Percentiles rank a stretch among this genome's conserved stretches.
These are phyloP conservation scores for Huso huso DNA, from an alignment of 2,797 vertebrate species.

Conservation along the genomic window DNA sequence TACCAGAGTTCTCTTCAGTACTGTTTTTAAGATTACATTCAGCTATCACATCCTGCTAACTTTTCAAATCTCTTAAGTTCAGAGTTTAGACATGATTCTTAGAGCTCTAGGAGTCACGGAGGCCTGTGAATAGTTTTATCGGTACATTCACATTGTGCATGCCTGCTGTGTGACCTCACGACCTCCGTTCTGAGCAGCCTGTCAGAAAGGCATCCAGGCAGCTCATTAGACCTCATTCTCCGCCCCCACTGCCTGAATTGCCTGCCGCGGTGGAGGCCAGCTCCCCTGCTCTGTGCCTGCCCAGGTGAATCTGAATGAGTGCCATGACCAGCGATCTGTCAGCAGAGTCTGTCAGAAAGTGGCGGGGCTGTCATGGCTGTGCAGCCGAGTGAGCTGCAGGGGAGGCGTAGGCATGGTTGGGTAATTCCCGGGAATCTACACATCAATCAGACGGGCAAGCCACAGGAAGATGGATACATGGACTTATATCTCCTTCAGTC, in stretches of 20 bases:
- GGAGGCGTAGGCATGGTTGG: not conserved
- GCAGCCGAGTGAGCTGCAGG: not conserved
- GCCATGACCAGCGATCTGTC: not conserved
- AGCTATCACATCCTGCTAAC: too few relatives aligned
- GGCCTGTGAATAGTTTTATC: too few relatives aligned
- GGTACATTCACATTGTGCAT: too few relatives aligned
- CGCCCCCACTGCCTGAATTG: not conserved
- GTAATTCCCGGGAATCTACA: not conserved
- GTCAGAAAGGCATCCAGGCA: not conserved
- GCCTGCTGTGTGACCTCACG: too few relatives aligned
- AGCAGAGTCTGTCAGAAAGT: not conserved
- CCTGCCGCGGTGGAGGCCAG: not conserved
- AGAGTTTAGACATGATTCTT: too few relatives aligned
- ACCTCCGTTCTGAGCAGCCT: not conserved
- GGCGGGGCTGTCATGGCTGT: not conserved
- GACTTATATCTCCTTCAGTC: too few relatives aligned
- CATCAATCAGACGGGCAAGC: not conserved
- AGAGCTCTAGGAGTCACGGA: too few relatives aligned
- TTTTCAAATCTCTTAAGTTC: too few relatives aligned
- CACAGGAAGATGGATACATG: too few relatives aligned
- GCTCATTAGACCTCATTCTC: not conserved
- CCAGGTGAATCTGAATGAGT: constrained; percentile 12
- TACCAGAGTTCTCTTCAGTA: too few relatives aligned
- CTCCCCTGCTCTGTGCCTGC: not conserved
- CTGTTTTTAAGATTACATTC: too few relatives aligned